phyloP scores from a whole-genome alignment of 2,797 vertebrate species.

The Numenius phaeopus region DNA sequence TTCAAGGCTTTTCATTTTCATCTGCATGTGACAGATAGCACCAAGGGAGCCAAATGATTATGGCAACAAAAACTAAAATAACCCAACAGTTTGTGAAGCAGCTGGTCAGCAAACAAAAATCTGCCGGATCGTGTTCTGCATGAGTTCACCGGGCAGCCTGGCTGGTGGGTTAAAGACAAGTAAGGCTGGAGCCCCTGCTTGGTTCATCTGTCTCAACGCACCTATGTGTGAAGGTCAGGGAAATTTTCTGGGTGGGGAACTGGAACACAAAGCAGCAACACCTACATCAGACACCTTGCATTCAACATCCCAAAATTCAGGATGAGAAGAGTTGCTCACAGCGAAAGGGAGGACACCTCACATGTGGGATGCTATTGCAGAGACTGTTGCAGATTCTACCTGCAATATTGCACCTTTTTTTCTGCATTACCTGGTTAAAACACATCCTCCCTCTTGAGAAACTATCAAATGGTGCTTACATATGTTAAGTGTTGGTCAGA shows the following conservation, averaged over 20 bases:
- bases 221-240: not conserved
- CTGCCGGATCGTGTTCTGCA: not conserved
- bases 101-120: slow-evolving; percentile 30
- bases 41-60: not conserved
- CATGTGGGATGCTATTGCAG: not conserved
- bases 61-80: not conserved
- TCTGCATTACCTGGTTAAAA: not conserved
- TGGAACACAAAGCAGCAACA: not conserved
- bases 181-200: not conserved
- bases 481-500: not conserved
- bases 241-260: not conserved
- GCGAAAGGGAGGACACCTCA: not conserved
- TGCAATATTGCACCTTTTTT: not conserved
- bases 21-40: slow-evolving; percentile 12
- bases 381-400: not conserved
- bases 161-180: not conserved
- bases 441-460: not conserved
- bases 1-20: slow-evolving; percentile 39
- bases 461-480: not conserved
- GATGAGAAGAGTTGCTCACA: not conserved
- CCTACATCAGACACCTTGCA: not conserved
- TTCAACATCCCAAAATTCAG: not conserved
- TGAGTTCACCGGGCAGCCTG: not conserved
- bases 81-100: slow-evolving; percentile 30
- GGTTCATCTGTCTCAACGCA: not conserved